A percentile compares a stretch with the other conserved stretches of the same genome.
These are phyloP conservation scores for Hermaeophaga mercurialis DNA, from an alignment of 2,888 invertebrate genomes.

Conservation along the genomic window DNA sequence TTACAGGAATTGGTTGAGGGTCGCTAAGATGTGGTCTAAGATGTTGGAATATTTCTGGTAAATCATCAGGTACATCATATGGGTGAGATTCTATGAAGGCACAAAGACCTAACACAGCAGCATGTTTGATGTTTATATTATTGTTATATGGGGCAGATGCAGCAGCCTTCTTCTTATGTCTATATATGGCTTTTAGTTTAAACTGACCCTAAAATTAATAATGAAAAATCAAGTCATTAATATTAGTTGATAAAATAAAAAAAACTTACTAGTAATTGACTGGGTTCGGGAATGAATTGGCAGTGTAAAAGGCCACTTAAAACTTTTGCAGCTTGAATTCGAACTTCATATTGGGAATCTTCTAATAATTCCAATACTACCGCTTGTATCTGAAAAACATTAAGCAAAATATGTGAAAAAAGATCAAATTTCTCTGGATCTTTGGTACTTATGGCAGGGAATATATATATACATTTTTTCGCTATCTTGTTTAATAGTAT, in stretches of 20 bases:
- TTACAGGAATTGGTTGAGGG: conserved; percentile 86
- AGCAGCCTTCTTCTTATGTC: conserved; percentile 46
- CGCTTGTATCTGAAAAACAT: conserved; percentile 57
- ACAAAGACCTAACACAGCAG: conserved; percentile 86
- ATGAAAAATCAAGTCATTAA: no score
- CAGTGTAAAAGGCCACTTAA: conserved; percentile 88
- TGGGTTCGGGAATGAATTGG: conserved; percentile 70
- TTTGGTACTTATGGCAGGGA: no score
- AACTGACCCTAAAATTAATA: conserved; percentile 63
- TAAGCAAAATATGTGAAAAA: no score
- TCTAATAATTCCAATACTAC: conserved; percentile 71
- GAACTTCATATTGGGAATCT: conserved; percentile 78
- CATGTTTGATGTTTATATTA: conserved; percentile 69
- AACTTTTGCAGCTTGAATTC: conserved; percentile 80
- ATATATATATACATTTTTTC: no score
- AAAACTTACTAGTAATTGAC: conserved; percentile 62
- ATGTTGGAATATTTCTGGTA: conserved; percentile 79
- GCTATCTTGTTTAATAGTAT: no score
- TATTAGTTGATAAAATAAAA: no score
- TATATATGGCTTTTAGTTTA: conserved; percentile 61
- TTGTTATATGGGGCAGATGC: conserved; percentile 1
- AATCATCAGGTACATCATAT: conserved; percentile 79
- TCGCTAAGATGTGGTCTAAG: conserved; percentile 82
- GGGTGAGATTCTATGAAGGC: conserved; percentile 87
- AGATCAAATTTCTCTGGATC: no score